phyloP scores from a whole-genome alignment of 2,888 invertebrate species.

The Lymantria monacha region DNA sequence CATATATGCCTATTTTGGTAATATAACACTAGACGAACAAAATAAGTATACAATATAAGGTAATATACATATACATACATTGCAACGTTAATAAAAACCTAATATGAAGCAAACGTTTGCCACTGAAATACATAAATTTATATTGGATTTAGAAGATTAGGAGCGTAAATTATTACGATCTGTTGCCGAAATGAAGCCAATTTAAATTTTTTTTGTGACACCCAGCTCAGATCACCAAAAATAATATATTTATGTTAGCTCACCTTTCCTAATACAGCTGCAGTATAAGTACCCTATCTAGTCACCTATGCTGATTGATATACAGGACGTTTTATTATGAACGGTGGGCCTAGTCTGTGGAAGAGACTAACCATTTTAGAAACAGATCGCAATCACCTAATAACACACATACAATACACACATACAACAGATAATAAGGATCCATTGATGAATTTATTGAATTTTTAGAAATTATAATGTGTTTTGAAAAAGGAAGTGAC shows the following conservation, averaged over 20 bases:
- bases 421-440: slow-evolving; percentile 40
- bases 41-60: slow-evolving; percentile 27
- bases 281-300: slow-evolving; percentile 20
- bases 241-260: slow-evolving; percentile 21
- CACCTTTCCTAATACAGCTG: slow-evolving; percentile 27
- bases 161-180: slow-evolving; percentile 72
- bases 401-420: slow-evolving; percentile 45
- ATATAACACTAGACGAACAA: slow-evolving; percentile 62
- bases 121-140: slow-evolving; percentile 55
- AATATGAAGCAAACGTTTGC: slow-evolving; percentile 64
- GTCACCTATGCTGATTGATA: slow-evolving; percentile 20
- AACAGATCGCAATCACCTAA: slow-evolving; percentile 77
- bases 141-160: slow-evolving; percentile 49
- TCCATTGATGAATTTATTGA: slow-evolving; percentile 32
- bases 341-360: slow-evolving; percentile 42
- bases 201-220: slow-evolving; percentile 64
- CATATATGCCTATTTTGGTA: slow-evolving; percentile 46
- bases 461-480: too few relatives aligned
- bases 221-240: slow-evolving; percentile 79
- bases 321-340: slow-evolving; percentile 27
- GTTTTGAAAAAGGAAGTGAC: too few relatives aligned
- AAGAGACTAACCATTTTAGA: slow-evolving; percentile 73
- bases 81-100: slow-evolving; percentile 63
- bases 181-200: slow-evolving; percentile 82
- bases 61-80: slow-evolving; percentile 41